These are phyloP conservation scores for Siniperca undulata DNA, from an alignment of 2,797 vertebrate genomes.

Conservation along the genomic window DNA sequence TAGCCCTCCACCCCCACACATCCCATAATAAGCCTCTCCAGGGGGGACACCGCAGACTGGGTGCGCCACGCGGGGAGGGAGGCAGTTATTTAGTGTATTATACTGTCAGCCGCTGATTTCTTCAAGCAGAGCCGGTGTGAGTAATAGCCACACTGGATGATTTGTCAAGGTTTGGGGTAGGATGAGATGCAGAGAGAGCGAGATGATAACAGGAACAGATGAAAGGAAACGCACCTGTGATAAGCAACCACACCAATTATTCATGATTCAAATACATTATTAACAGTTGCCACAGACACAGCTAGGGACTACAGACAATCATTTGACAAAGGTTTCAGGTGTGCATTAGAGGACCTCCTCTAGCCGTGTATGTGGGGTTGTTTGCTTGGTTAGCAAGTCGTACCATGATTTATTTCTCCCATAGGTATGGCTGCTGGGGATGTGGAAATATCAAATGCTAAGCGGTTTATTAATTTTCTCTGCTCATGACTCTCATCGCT, in stretches of 20 bases:
- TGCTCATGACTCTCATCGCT: not conserved
- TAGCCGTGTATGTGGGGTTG: not conserved
- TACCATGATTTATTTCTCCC: not conserved
- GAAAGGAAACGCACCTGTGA: conserved; percentile 8
- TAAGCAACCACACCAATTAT: not conserved
- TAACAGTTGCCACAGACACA: not conserved
- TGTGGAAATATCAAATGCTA: not conserved
- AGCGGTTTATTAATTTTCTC: not conserved
- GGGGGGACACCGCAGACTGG: conserved; percentile 2
- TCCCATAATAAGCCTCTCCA: conserved; percentile 47
- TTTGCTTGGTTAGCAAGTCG: not conserved
- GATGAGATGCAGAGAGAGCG: not conserved
- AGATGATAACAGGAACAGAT: conserved; percentile 1
- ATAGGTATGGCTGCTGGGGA: not conserved
- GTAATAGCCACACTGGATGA: conserved; percentile 13
- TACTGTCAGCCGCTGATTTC: conserved; percentile 38
- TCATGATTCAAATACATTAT: too few species aligned
- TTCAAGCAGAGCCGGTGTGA: not conserved
- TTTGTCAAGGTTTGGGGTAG: not conserved
- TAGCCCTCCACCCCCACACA: conserved; percentile 33
- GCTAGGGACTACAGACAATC: not conserved
- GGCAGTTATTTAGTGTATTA: conserved; percentile 20
- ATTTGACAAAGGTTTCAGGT: not conserved
- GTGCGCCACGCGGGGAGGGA: not conserved
- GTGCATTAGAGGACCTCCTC: not conserved